Base-by-base conservation (phyloP, 2,797 vertebrate species). In the Podarcis lilfordi region DNA sequence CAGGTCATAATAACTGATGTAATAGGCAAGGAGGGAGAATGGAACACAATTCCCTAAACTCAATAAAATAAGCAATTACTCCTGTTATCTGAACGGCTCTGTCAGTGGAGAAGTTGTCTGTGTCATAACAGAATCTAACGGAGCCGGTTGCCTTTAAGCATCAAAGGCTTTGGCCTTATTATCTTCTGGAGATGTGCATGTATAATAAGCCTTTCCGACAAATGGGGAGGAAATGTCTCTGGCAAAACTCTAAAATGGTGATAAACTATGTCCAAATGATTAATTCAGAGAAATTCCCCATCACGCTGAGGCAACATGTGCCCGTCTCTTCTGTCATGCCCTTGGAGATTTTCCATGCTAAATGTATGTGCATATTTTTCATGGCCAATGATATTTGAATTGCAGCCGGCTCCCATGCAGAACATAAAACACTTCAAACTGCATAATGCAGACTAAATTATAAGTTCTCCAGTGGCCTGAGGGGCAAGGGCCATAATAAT, bases 281-380 rank as follows among this genome's bases (percentile, higher is more conserved):
- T 98, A 98, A 98, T 98, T 96, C 97, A 95, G 93, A 93, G 96
- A 96, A 96, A 96, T 95, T 96, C 96, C 96, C 96, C 96, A 93
- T 97, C 96, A 96, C 96, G 96, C 96, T 94, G 96, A 93, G 94
- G 95, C 97, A 98, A 98, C 98, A 98, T 98, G 97, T 98, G 98
- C 98, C 98, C 95, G 37, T 98, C 98, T 98, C 96, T 96, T 97
- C 98, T 97, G 97, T 97, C 97, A 97, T 97, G 98, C 98, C 98
- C 98, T 97, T 98, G 97, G 98, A 99, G 98, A 98, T 98, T 99
- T 98, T 97, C 83, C 98, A 98, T 98, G 95, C 97, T 98, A 99
- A 99, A 98, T 98, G 96, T 98, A 99, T 99, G 98, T 99, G 98
- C 98, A 99, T 99, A 99, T 99, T 98, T 99, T 98, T 98, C 98